phyloP scores from a whole-genome alignment of 2,888 invertebrate species.

The Lucinisca nassula region DNA sequence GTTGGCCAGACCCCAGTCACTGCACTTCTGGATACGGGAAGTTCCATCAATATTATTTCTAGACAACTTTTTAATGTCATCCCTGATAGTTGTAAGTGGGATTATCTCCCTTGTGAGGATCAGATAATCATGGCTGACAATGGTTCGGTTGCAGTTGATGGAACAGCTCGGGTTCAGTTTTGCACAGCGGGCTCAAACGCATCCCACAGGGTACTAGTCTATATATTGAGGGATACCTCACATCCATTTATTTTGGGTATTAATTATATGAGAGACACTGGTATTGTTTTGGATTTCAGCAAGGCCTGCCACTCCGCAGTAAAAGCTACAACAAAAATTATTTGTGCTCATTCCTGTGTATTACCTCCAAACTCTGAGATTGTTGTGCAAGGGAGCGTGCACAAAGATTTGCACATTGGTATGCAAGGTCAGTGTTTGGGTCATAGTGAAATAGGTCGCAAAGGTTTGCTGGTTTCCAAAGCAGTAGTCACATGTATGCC shows the following conservation, averaged over 20 bases:
- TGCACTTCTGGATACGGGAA: conserved; percentile 24
- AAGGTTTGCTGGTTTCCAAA: conserved; percentile 13
- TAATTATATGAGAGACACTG: conserved; percentile 16
- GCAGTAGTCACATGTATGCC: conserved; percentile 8
- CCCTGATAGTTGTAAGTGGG: neutral
- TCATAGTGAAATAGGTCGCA: neutral
- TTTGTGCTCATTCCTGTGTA: neutral
- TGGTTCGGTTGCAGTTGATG: neutral
- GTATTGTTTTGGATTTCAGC: conserved; percentile 30
- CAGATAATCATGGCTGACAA: conserved; percentile 21
- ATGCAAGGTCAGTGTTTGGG: conserved; percentile 19
- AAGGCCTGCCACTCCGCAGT: neutral
- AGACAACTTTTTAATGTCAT: neutral
- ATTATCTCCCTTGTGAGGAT: neutral
- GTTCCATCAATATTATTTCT: conserved; percentile 31
- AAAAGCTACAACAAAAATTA: conserved; percentile 1
- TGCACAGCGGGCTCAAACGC: neutral
- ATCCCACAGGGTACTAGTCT: neutral
- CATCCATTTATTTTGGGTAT: conserved; percentile 25
- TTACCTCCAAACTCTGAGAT: neutral
- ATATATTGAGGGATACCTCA: neutral
- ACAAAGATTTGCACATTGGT: conserved; percentile 9
- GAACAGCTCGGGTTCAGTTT: conserved; percentile 20
- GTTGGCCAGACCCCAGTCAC: neutral
- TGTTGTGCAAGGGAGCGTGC: conserved; percentile 9